Conservation (phyloP, 2,113 vertebrate species). For the Eulemur macaco region DNA sequence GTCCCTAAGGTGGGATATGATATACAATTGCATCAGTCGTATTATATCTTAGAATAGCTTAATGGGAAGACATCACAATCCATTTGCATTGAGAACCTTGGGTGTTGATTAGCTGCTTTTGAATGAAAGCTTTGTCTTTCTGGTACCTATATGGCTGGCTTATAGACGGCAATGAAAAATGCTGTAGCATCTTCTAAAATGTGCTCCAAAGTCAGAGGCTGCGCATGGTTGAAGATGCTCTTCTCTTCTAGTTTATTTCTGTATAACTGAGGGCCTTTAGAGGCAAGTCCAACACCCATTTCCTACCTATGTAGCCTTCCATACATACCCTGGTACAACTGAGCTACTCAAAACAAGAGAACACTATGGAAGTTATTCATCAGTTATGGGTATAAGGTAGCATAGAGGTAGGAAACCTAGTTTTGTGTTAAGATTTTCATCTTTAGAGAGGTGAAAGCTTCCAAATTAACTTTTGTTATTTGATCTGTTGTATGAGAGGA, state of each 20-base stretch:
- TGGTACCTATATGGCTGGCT: not conserved
- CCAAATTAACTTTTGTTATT: slow-evolving; percentile 11
- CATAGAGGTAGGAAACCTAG: not conserved
- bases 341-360: not conserved
- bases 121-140: slow-evolving; percentile 43
- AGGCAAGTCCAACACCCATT: not conserved
- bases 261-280: not conserved
- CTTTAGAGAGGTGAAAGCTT: slow-evolving; percentile 22
- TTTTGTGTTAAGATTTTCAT: slow-evolving; percentile 17
- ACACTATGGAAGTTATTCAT: not conserved
- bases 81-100: slow-evolving; percentile 47
- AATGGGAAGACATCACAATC: not conserved
- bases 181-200: not conserved
- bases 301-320: not conserved
- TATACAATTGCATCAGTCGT: not conserved
- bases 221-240: not conserved
- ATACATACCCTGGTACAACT: not conserved
- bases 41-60: not conserved
- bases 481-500: not conserved
- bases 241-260: not conserved
- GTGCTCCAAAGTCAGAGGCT: not conserved
- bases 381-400: not conserved
- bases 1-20: slow-evolving; percentile 45
- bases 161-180: not conserved
- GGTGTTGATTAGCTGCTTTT: not conserved